Percentiles rank a stretch among this genome's conserved stretches.
phyloP scores from a whole-genome alignment of 2,113 vertebrate species.

The Phylloscopus trochiloides region DNA sequence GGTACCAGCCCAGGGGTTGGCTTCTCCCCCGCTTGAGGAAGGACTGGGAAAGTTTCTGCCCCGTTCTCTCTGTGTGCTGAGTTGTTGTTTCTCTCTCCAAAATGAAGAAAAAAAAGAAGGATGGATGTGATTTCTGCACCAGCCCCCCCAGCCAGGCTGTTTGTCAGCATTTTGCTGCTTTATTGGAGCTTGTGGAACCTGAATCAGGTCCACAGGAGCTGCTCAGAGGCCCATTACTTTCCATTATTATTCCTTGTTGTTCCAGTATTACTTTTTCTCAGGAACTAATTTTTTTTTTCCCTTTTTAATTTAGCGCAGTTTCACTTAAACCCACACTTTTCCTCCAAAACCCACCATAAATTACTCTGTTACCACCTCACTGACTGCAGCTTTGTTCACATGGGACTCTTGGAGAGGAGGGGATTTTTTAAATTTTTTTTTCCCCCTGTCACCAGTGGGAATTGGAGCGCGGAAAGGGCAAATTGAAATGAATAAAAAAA shows the following conservation, averaged over 20 bases:
- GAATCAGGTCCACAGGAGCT: not conserved
- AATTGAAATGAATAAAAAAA: not conserved
- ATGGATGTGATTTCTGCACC: not conserved
- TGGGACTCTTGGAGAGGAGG: not conserved
- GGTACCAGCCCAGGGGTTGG: too few species aligned
- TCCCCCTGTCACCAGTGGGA: not conserved
- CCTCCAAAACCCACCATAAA: not conserved
- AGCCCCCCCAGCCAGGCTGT: not conserved
- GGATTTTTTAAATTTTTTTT: not conserved
- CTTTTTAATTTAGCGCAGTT: not conserved
- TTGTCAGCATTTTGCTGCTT: not conserved
- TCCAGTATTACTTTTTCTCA: not conserved
- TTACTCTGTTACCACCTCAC: not conserved
- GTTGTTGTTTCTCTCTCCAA: not conserved
- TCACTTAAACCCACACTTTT: not conserved
- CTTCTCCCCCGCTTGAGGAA: accelerated
- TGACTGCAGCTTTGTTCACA: not conserved
- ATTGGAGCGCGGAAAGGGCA: not conserved
- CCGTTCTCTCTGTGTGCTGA: accelerated
- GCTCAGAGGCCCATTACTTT: not conserved
- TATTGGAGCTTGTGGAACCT: not conserved
- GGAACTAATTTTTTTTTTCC: not conserved
- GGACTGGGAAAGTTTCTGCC: not conserved
- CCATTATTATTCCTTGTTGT: not conserved
- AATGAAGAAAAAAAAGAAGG: not conserved